A percentile compares a stretch with the other conserved stretches of the same genome.
Conservation (phyloP, 2,797 vertebrate genomes). For the Typhlichthys eigenmanni region DNA sequence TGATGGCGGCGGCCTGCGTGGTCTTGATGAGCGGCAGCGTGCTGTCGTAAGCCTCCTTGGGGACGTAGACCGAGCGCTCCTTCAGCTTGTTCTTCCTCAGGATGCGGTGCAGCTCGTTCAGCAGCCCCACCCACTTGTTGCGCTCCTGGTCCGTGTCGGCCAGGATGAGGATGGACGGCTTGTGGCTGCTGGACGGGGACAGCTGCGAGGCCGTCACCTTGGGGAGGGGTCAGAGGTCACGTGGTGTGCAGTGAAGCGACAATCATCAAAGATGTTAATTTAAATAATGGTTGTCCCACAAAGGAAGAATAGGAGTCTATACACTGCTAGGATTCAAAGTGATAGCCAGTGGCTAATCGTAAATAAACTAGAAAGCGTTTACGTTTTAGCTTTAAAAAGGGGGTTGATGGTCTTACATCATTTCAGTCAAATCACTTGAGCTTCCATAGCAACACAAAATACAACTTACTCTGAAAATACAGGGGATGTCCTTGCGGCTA, state of each 20-base stretch:
- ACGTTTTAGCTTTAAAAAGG: too few species aligned
- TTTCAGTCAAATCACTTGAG: too few species aligned
- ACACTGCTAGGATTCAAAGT: too few species aligned
- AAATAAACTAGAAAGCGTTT: too few species aligned
- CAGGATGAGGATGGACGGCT: slow-evolving; percentile 93
- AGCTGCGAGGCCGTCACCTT: slow-evolving; percentile 96
- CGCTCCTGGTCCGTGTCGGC: slow-evolving; percentile 93
- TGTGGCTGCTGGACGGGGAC: slow-evolving; percentile 86
- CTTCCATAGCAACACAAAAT: not conserved
- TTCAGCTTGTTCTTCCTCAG: slow-evolving; percentile 98
- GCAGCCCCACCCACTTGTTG: slow-evolving; percentile 94
- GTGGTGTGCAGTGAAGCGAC: not conserved
- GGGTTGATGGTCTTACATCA: too few species aligned
- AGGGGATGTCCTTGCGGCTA: slow-evolving; percentile 95
- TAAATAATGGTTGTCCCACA: too few species aligned
- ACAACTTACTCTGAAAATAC: slow-evolving; percentile 93
- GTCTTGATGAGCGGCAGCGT: slow-evolving; percentile 97
- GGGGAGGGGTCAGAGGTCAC: slow-evolving; percentile 1
- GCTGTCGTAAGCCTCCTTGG: slow-evolving; percentile 98
- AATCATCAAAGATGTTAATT: too few species aligned
- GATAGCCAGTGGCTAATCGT: too few species aligned
- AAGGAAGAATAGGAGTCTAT: too few species aligned
- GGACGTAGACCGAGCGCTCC: slow-evolving; percentile 93
- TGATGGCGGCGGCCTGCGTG: slow-evolving; percentile 92
- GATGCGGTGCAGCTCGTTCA: slow-evolving; percentile 94